These are phyloP conservation scores for Perizoma flavofasciatum DNA, from an alignment of 2,888 invertebrate species.

Conservation along the genomic window DNA sequence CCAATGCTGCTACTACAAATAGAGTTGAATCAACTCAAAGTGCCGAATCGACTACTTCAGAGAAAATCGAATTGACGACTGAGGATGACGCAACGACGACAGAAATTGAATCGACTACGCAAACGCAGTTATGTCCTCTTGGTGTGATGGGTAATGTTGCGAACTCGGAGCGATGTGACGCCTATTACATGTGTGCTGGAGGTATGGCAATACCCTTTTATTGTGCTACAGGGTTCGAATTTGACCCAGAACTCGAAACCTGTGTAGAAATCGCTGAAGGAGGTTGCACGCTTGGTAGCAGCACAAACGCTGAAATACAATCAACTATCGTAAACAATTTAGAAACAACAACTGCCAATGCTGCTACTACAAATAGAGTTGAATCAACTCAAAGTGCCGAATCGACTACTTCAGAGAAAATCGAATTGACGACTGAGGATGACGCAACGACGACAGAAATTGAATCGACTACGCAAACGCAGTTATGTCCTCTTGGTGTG, in stretches of 20 bases:
- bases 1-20: slow-evolving; percentile 1
- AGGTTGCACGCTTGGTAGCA: slow-evolving; percentile 38
- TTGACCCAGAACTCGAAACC: slow-evolving; percentile 39
- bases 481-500: slow-evolving; percentile 27
- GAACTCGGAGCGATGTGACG: slow-evolving; percentile 31
- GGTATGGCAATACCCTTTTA: slow-evolving; percentile 33
- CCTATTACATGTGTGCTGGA: slow-evolving; percentile 41
- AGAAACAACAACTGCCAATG: background rate
- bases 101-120: slow-evolving; percentile 14
- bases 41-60: slow-evolving; percentile 4
- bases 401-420: slow-evolving; percentile 2
- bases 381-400: slow-evolving; percentile 10
- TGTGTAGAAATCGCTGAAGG: slow-evolving; percentile 40
- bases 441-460: slow-evolving; percentile 11
- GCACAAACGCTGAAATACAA: slow-evolving; percentile 9
- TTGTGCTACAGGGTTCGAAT: slow-evolving; percentile 46
- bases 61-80: background rate
- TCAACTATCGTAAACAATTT: slow-evolving; percentile 2
- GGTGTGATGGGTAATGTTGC: slow-evolving; percentile 34
- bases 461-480: slow-evolving; percentile 16
- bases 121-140: slow-evolving; percentile 24
- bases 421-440: slow-evolving; percentile 2
- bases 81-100: slow-evolving; percentile 5
- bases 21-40: slow-evolving; percentile 7
- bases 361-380: background rate